Conservation (phyloP, 2,888 invertebrate species). For the Microctonus brassicae region DNA sequence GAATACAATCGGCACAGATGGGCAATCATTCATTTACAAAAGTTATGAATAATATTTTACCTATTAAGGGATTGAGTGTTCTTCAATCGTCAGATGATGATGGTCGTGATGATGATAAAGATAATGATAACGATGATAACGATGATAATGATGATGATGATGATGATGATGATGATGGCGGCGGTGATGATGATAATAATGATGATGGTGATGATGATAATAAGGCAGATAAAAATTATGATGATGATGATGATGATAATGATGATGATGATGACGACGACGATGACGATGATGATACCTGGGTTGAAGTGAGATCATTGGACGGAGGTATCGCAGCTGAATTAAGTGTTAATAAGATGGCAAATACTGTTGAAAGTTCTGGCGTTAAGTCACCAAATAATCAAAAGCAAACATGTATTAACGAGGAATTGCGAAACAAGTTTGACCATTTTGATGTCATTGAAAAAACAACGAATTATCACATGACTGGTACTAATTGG, state of each 20-base stretch:
- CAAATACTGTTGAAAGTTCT: slow-evolving; percentile 28
- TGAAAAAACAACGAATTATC: neutral
- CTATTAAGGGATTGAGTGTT: slow-evolving; percentile 53
- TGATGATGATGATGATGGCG: no score
- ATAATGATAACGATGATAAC: slow-evolving; percentile 56
- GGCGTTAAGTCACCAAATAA: neutral
- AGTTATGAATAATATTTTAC: slow-evolving; percentile 53
- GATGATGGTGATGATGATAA: no score
- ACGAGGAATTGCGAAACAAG: neutral
- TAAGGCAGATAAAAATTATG: no score
- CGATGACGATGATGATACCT: slow-evolving; percentile 57
- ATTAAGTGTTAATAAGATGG: slow-evolving; percentile 32
- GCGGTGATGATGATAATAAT: slow-evolving; percentile 57
- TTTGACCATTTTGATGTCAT: neutral
- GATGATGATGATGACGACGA: slow-evolving; percentile 53
- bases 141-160: slow-evolving; percentile 58
- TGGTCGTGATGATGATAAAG: slow-evolving; percentile 51
- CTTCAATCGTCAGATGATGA: slow-evolving; percentile 53
- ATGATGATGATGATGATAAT: no score
- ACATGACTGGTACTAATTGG: neutral
- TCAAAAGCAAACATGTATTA: neutral
- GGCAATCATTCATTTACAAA: slow-evolving; percentile 56
- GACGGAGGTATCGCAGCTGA: slow-evolving; percentile 39
- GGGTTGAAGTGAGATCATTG: slow-evolving; percentile 54
- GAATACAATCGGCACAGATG: slow-evolving; percentile 27